Conservation (phyloP, 2,888 invertebrate genomes). For the Oligia fasciuncula region DNA sequence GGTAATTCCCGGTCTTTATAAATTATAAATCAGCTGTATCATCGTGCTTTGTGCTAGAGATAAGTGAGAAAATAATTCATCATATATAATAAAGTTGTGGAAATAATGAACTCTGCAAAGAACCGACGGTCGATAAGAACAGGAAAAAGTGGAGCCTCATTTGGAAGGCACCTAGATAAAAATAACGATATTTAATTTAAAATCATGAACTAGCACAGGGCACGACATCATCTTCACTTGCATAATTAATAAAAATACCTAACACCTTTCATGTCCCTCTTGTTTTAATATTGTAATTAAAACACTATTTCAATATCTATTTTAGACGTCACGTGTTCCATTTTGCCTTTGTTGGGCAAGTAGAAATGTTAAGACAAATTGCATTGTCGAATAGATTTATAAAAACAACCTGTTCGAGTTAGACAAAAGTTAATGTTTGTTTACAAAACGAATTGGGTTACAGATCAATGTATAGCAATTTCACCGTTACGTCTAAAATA, state of each 20-base stretch:
- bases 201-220: constrained; percentile 23
- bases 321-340: constrained; percentile 37
- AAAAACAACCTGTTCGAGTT: constrained; percentile 11
- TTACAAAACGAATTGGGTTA: constrained; percentile 34
- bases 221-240: constrained; percentile 22
- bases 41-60: constrained; percentile 36
- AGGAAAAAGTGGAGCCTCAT: neutral
- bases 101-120: neutral
- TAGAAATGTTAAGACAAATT: constrained; percentile 2
- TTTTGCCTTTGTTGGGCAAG: constrained; percentile 2
- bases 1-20: constrained; percentile 30
- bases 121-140: neutral
- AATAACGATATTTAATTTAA: neutral
- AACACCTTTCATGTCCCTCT: constrained; percentile 27
- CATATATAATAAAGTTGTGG: neutral
- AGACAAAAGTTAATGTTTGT: constrained; percentile 29
- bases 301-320: constrained; percentile 26
- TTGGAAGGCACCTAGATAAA: neutral
- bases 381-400: constrained; percentile 11
- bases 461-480: constrained; percentile 42
- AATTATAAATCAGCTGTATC: constrained; percentile 22
- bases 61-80: neutral
- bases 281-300: constrained; percentile 41
- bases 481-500: constrained; percentile 52
- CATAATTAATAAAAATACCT: constrained; percentile 24